A percentile compares a stretch with the other conserved stretches of the same genome.
These are phyloP conservation scores for Salvator merianae DNA, from an alignment of 2,113 vertebrate species.

Conservation along the genomic window DNA sequence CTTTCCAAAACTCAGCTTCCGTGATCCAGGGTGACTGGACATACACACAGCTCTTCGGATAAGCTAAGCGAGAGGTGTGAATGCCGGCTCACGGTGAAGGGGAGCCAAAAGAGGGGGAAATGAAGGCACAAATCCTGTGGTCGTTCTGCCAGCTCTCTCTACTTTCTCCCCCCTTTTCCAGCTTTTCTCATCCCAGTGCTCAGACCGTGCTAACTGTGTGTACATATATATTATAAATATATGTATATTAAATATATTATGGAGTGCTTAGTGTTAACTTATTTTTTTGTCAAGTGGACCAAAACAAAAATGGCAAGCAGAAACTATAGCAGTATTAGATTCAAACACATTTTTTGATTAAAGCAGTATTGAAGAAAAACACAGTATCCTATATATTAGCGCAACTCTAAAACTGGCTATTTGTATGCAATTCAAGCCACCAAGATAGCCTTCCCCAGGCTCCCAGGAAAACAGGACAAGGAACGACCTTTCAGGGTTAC, in stretches of 20 bases:
- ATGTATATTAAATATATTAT: slow-evolving; percentile 73
- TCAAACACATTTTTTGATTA: not conserved
- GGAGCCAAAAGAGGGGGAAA: not conserved
- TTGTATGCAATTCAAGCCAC: too few species aligned
- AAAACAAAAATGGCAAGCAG: not conserved
- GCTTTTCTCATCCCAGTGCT: slow-evolving; percentile 9
- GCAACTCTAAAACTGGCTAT: too few species aligned
- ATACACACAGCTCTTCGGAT: not conserved
- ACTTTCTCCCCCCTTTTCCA: not conserved
- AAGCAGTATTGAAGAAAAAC: not conserved
- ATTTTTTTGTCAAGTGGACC: slow-evolving; percentile 39
- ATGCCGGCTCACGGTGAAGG: not conserved
- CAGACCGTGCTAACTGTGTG: slow-evolving; percentile 80
- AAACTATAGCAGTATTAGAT: slow-evolving; percentile 6
- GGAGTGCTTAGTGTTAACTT: slow-evolving; percentile 54
- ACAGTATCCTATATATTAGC: too few species aligned
- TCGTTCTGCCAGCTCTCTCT: not conserved
- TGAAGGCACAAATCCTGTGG: too few species aligned
- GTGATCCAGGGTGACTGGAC: too few species aligned
- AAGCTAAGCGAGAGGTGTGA: not conserved
- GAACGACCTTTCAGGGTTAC: not conserved
- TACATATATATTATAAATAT: slow-evolving; percentile 79
- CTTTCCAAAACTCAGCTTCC: not conserved
- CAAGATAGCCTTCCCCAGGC: not conserved
- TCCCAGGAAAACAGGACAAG: too few species aligned